Base-by-base conservation (phyloP, 2,888 invertebrate genomes). In the Byasa hedistus region DNA sequence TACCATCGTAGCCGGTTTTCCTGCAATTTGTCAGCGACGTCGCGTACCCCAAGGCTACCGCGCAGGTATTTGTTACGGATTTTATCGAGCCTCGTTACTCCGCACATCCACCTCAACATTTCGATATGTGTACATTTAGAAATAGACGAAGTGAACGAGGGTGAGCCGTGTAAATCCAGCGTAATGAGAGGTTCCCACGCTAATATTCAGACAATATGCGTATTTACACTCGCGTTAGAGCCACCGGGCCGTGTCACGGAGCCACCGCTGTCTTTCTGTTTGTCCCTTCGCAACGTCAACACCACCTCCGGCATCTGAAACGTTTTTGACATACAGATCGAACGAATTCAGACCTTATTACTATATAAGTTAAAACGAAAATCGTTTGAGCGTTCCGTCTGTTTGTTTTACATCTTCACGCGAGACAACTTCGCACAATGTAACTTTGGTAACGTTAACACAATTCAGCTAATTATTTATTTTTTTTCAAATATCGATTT, bases 131-230 rank as follows among this genome's bases (percentile, higher is more conserved):
- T n/a, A n/a, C n/a, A n/a, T n/a, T n/a, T n/a, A n/a, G n/a, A n/a
- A n/a, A n/a, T n/a, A n/a, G n/a, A n/a, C n/a, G n/a, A n/a, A n/a
- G n/a, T n/a, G 7, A 32, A 32, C 8, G 8, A 32, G 8, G 10
- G 32, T 7, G 1, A 10, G 32, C 10, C 32, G 32, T 32, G 32
- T 32, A 32, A 32, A 32, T 32, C 8, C 10, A 8, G 32, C 48
- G 5, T n/a, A 48, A 48, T n/a, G 48, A 1, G n/a, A 8, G 69
- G 73, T 81, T 83, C 83, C 80, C 83, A 83, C 83, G 83, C 68
- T 73, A 75, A 76, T 76, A 71, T 72, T 55, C 72, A 71, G 68
- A 79, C 80, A 77, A 77, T 75, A 69, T 74, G 69, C 73, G 72
- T 70, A 52, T 76, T 77, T 73, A 68, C 72, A 57, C 61, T 61